Percentiles rank a stretch among this genome's conserved stretches.
These are phyloP conservation scores for Margarornis squamiger DNA, from an alignment of 2,797 vertebrate species.

Conservation along the genomic window DNA sequence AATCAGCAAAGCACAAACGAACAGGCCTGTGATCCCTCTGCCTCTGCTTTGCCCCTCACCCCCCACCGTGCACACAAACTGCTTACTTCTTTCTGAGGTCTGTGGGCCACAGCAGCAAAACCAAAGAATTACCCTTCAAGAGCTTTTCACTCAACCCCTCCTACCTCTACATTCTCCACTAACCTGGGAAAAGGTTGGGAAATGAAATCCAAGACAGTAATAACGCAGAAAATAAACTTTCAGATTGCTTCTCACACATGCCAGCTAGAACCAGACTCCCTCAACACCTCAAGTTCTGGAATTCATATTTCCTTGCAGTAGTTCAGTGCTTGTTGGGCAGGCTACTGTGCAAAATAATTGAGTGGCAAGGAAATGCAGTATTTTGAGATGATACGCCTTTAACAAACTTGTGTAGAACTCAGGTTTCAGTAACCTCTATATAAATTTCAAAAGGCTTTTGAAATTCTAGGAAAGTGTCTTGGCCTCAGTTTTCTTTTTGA, in stretches of 20 bases:
- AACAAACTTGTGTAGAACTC: not conserved
- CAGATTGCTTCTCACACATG: not conserved
- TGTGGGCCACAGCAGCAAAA: conserved; percentile 8
- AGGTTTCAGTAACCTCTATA: not conserved
- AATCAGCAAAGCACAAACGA: not conserved
- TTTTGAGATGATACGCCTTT: not conserved
- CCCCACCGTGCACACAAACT: not conserved
- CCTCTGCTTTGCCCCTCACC: not conserved
- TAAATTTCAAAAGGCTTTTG: conserved; percentile 32
- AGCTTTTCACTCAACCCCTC: not conserved
- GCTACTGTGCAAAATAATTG: not conserved
- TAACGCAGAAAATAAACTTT: conserved; percentile 20
- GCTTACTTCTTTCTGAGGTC: not conserved
- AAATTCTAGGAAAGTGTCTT: not conserved
- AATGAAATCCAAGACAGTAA: not conserved
- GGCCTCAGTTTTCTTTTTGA: not conserved
- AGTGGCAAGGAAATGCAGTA: not conserved
- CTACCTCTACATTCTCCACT: not conserved
- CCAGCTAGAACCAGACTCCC: not conserved
- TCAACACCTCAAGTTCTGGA: not conserved
- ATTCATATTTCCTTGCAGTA: not conserved
- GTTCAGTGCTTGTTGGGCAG: not conserved
- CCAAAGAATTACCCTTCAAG: not conserved
- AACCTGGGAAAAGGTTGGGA: not conserved
- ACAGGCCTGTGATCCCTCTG: not conserved